These are phyloP conservation scores for Limonius californicus DNA, from an alignment of 1,140 invertebrate genomes.

Conservation along the genomic window DNA sequence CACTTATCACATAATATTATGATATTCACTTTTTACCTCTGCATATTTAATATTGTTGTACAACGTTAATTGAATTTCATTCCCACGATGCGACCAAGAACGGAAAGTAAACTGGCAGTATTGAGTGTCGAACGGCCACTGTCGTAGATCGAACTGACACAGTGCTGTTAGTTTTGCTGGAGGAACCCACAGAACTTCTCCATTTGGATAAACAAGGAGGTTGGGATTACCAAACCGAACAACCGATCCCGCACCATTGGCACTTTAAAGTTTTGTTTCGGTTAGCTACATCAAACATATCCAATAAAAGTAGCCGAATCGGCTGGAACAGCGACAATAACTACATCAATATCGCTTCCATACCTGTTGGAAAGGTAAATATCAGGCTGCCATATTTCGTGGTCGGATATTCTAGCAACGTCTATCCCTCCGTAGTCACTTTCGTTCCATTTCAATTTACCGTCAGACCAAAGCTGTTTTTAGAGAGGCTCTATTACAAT, in stretches of 20 bases:
- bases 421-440: slow-evolving; percentile 57
- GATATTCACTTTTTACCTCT: too few species aligned
- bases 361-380: slow-evolving; percentile 62
- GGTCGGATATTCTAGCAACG: slow-evolving; percentile 54
- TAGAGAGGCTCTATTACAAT: too few species aligned
- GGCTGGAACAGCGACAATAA: too few species aligned
- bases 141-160: slow-evolving; percentile 62
- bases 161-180: slow-evolving; percentile 62
- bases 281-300: too few species aligned
- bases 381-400: slow-evolving; percentile 68
- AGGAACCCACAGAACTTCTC: slow-evolving; percentile 65
- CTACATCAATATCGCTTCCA: not conserved
- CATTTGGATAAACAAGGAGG: slow-evolving; percentile 55
- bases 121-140: slow-evolving; percentile 72
- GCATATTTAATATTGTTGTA: slow-evolving; percentile 21
- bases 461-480: slow-evolving; percentile 60
- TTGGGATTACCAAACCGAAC: slow-evolving; percentile 55
- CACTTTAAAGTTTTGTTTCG: too few species aligned
- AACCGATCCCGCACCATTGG: too few species aligned
- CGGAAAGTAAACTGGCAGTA: slow-evolving; percentile 62
- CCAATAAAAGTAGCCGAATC: not conserved
- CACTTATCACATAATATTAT: too few species aligned
- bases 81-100: slow-evolving; percentile 65
- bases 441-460: slow-evolving; percentile 61
- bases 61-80: slow-evolving; percentile 58